A percentile compares a stretch with the other conserved stretches of the same genome.
These are phyloP conservation scores for Artibeus lituratus DNA, from an alignment of 2,797 vertebrate genomes.

Conservation along the genomic window DNA sequence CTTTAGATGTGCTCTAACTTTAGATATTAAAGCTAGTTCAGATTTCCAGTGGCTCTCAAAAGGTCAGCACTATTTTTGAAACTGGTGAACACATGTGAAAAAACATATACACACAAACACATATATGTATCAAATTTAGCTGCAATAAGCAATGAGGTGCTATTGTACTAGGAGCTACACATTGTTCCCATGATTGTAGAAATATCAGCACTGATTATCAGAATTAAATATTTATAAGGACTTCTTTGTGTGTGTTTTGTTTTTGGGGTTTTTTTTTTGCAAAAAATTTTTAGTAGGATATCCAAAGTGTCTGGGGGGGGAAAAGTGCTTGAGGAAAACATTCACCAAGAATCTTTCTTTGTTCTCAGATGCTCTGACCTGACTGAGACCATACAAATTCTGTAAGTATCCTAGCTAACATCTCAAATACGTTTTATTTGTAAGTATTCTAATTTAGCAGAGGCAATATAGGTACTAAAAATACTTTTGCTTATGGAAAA, in stretches of 20 bases:
- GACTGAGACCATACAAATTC: neutral
- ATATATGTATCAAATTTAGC: neutral
- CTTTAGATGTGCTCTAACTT: neutral
- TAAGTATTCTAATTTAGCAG: neutral
- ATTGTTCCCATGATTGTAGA: neutral
- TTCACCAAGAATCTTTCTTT: neutral
- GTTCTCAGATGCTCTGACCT: neutral
- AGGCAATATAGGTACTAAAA: neutral
- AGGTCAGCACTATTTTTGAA: conserved; percentile 5
- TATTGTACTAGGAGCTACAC: neutral
- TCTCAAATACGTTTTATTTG: conserved; percentile 7
- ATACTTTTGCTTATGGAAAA: conserved; percentile 41
- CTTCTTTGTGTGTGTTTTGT: neutral
- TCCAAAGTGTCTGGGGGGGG: conserved; percentile 18
- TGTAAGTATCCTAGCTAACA: neutral
- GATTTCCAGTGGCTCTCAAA: conserved; percentile 29
- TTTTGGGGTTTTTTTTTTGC: neutral
- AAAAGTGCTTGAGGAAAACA: conserved; percentile 31
- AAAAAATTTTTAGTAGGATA: neutral
- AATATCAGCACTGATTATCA: conserved; percentile 19
- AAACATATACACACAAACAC: neutral
- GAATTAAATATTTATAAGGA: conserved; percentile 50
- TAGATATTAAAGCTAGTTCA: neutral
- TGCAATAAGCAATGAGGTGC: neutral
- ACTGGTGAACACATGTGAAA: neutral